Evolutionary conservation across 2,113 vertebrate genomes (phyloP).

Genomic region (Athene cunicularia): DNA sequence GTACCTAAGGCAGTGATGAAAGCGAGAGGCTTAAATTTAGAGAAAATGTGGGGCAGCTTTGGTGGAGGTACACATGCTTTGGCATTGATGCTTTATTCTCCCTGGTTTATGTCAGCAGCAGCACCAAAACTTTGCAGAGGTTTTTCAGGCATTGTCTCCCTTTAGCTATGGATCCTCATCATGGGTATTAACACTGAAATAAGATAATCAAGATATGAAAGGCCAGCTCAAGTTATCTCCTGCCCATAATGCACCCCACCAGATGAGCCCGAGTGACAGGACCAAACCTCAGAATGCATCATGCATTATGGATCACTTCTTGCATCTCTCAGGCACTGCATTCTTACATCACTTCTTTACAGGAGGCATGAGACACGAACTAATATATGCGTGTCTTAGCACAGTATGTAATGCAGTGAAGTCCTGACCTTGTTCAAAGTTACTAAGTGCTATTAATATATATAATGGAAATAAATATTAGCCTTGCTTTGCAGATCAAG

Average conservation of each 20-base stretch:
- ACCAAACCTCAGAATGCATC: neutral
- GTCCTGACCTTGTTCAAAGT: constrained; percentile 66
- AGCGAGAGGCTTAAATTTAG: neutral
- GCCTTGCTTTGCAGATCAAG: constrained; percentile 3
- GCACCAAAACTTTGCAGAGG: neutral
- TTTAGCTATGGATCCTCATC: neutral
- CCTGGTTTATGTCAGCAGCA: neutral
- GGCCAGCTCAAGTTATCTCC: neutral
- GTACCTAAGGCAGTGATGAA: neutral
- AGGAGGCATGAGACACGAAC: constrained; percentile 20
- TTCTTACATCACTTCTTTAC: constrained; percentile 40
- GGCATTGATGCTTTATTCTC: neutral
- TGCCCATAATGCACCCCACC: neutral
- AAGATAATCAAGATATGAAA: neutral
- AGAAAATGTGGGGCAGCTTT: neutral
- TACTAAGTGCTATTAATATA: constrained; percentile 65
- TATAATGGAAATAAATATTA: constrained; percentile 56
- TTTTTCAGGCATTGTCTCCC: neutral
- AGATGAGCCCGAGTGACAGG: neutral
- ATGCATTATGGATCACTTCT: neutral
- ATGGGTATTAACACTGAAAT: neutral
- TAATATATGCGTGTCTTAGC: constrained; percentile 57
- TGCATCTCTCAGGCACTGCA: constrained; percentile 17
- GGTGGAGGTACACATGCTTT: neutral
- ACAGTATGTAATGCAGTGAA: constrained; percentile 9